A percentile compares a stretch with the other conserved stretches of the same genome.
phyloP scores from a whole-genome alignment of 1,140 invertebrate genomes.

The Globodera ellingtonae region DNA sequence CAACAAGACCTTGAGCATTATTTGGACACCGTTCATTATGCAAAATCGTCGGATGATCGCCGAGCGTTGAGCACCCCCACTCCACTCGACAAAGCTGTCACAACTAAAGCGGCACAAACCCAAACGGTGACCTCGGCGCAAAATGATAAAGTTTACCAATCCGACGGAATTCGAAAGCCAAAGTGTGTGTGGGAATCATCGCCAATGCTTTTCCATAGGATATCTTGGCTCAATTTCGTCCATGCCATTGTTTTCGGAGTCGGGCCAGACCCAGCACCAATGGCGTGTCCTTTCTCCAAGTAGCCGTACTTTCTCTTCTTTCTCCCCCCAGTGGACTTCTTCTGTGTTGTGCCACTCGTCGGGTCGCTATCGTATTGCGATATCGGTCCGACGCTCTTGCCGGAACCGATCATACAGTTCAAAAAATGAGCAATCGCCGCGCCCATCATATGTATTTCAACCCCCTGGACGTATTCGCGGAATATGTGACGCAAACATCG shows the following conservation, averaged over 20 bases:
- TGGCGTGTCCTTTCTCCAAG: conserved; percentile 4
- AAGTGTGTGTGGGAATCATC: conserved; percentile 32
- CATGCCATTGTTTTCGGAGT: conserved; percentile 27
- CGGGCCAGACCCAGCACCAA: conserved; percentile 7
- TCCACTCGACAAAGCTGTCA: conserved; percentile 44
- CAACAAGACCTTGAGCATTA: conserved; percentile 28
- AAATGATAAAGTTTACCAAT: conserved; percentile 15
- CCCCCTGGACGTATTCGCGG: conserved; percentile 29
- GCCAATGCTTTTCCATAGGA: conserved; percentile 29
- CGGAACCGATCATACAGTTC: conserved; percentile 38
- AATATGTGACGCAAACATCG: conserved; percentile 42
- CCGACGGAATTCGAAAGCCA: conserved; percentile 16
- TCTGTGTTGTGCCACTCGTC: conserved; percentile 8
- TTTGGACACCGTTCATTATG: conserved; percentile 42
- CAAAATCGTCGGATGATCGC: conserved; percentile 38
- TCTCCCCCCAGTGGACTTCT: conserved; percentile 26
- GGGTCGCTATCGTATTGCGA: not conserved
- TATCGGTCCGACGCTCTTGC: not conserved
- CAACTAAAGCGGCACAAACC: conserved; percentile 16
- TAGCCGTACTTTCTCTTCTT: conserved; percentile 35
- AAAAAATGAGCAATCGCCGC: conserved; percentile 40
- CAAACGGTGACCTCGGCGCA: no score
- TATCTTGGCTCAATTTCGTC: conserved; percentile 29
- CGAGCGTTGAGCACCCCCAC: conserved; percentile 23
- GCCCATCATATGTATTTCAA: conserved; percentile 30